Evolutionary conservation across 2,113 vertebrate species (phyloP).

Genomic region (Athene cunicularia): DNA sequence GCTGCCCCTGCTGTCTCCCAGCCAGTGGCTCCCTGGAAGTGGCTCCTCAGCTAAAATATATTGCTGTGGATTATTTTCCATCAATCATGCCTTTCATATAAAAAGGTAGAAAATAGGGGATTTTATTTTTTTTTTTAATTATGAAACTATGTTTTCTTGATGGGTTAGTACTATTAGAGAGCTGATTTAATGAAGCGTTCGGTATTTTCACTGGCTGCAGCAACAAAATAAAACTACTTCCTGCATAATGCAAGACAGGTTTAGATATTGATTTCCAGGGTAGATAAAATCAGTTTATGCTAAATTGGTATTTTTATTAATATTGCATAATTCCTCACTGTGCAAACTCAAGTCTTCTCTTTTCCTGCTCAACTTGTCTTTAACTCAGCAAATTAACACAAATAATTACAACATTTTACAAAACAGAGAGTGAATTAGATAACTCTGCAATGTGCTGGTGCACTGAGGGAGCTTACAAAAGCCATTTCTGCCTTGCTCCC

Average conservation of each 20-base stretch:
- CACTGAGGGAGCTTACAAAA: neutral
- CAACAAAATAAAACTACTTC: neutral
- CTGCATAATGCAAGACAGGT: neutral
- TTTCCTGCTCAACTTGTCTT: neutral
- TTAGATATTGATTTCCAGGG: neutral
- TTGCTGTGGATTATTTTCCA: neutral
- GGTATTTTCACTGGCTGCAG: neutral
- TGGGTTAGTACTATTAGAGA: neutral
- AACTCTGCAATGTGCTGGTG: neutral
- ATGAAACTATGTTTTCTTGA: neutral
- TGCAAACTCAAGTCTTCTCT: neutral
- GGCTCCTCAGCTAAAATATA: neutral
- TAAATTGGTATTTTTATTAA: neutral
- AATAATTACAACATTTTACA: neutral
- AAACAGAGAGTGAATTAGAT: neutral
- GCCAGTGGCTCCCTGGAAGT: neutral
- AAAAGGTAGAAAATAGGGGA: neutral
- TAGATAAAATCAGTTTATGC: neutral
- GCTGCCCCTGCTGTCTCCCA: neutral
- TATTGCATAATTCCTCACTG: neutral
- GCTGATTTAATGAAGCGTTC: neutral
- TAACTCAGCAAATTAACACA: neutral
- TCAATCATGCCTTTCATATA: neutral
- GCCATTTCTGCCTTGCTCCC: neutral
- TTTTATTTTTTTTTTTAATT: neutral